Base-by-base conservation (phyloP, 2,113 vertebrate species). In the Nanorana parkeri region DNA sequence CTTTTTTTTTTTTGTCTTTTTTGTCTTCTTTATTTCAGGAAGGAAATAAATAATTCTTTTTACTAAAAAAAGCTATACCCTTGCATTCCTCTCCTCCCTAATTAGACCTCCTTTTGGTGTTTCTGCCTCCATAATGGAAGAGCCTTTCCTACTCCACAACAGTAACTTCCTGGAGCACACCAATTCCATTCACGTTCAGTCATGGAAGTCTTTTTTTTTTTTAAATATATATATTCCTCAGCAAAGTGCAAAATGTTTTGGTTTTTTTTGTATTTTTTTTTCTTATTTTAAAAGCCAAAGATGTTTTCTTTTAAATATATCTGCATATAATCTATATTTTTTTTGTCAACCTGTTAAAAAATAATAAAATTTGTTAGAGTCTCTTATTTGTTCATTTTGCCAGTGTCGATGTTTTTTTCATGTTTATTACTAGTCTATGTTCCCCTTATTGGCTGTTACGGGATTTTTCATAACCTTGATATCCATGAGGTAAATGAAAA, bases 391-490 rank as follows among this genome's bases (percentile, higher is more conserved):
- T 72, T 84, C 81, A 47, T 76, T 78, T 81, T 82, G 82, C 79
- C 83, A 86, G 85, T 86, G 85, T 84, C 77, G 85, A 84, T 87
- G 83, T 84, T 81, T 84, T n/a, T 86, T 81, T 85, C 64, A 20
- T 84, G 65, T 79, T 67, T 32, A 55, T 78, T 85, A 58, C 78
- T 82, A 71, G 67, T 85, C 69, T 56, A 63, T 41, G 80, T 80
- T 85, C 83, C 83, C 71, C 84, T 89, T 80, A 78, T 79, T 79
- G 68, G 80, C 67, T 68, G 80, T 36, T 97, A 88, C 92, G 94
- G 88, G 96, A 97, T 91, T 96, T 97, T 89, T 97, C 96, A 60
- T 96, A 96, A 91, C 94, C 92, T 56, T 83, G 56, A 83, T 87
- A 89, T 89, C 84, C 90, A 77, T 88, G 89, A 88, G 85, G 67